Evolutionary conservation across 35 echinoderm and acorn worm species (phyloP), one percentile per base, ranked within the genome.

Genomic region (Heliocidaris tuberculata): DNA sequence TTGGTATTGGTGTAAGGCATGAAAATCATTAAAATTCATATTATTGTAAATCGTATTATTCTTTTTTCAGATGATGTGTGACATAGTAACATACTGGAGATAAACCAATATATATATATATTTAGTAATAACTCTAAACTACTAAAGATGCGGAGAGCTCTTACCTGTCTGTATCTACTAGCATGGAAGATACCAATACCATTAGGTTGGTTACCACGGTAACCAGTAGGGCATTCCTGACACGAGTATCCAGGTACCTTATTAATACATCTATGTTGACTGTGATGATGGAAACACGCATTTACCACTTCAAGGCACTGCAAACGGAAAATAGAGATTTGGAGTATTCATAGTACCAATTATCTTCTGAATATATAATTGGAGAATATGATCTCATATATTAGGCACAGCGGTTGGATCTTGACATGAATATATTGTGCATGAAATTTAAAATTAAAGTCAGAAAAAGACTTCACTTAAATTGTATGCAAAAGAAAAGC

Each of bases 131-230:
- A 27, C 21, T 21, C 7, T 5, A 78, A 42, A 7, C 19, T n/a
- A 78, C 65, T 24, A 78, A 78, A n/a, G 27, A 78, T 78, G 15
- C 11, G 52, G 85, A 32, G 12, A 7, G 31, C 85, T 52, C 94
- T 97, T 95, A 99, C 98, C 96, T 99, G 98, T 49, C 96, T 96
- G 88, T 96, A 95, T 88, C 96, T 88, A 21, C 85, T 85, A 32
- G 98, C 98, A 59, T 99, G 97, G 85, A 96, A 96, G n/a, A 99
- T 94, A 29, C 98, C 98, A 31, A 97, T 94, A 30, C 98, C 98
- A 85, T 96, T 94, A 13, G 98, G 98, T 86, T 99, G 98, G 92
- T 99, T 99, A 16, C 98, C 98, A 60, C 98, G 97, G 96, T 96
- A 96, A 54, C 95, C 97, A 56, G 86, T 50, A 1, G 98, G 98